Percentiles rank a stretch among this genome's conserved stretches.
Conservation (phyloP, 1,140 invertebrate genomes). For the Melipona quadrifasciata region DNA sequence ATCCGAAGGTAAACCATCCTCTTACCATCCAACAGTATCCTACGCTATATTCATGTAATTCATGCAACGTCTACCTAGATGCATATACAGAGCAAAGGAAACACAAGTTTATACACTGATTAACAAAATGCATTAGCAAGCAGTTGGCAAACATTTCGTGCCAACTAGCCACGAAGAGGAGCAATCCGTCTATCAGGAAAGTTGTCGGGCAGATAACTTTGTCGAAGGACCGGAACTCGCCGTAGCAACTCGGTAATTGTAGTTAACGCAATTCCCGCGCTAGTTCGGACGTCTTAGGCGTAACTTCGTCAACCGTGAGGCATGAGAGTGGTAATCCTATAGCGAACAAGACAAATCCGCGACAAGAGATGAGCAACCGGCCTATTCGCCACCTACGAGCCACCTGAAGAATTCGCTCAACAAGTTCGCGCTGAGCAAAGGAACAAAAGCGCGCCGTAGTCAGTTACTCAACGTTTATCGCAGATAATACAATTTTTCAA, state of each 20-base stretch:
- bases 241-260: constrained; percentile 51
- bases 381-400: neutral
- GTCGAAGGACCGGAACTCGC: constrained; percentile 31
- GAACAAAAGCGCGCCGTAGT: neutral
- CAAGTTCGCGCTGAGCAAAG: constrained; percentile 27
- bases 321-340: constrained; percentile 29
- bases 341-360: constrained; percentile 54
- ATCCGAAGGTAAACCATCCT: neutral
- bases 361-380: constrained; percentile 25
- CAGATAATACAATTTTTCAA: too few species aligned
- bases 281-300: constrained; percentile 51
- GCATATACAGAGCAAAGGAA: neutral
- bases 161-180: neutral
- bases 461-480: too few species aligned
- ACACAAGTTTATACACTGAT: neutral
- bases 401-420: constrained; percentile 6
- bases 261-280: constrained; percentile 52
- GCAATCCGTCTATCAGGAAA: constrained; percentile 8
- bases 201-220: constrained; percentile 35
- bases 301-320: constrained; percentile 44
- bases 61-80: too few species aligned
- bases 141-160: constrained; percentile 29
- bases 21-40: neutral
- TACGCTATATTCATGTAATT: too few species aligned
- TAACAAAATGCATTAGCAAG: neutral